Evolutionary conservation across 2,113 vertebrate species (phyloP).

Genomic region (Carettochelys insculpta): DNA sequence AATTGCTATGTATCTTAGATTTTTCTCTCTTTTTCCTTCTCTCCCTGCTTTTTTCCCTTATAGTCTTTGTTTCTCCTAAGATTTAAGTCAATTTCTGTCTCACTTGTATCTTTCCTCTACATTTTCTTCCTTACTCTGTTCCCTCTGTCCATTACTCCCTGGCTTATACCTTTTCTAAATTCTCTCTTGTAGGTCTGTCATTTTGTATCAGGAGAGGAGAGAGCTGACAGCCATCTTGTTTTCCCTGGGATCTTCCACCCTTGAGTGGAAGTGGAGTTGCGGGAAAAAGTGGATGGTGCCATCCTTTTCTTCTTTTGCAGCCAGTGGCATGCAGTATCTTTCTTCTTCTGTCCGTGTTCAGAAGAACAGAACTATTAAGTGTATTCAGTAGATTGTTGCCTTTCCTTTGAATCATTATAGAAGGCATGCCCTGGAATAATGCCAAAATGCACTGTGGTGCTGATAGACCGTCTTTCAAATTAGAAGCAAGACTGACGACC

Average conservation of each 20-base stretch:
- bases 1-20: neutral
- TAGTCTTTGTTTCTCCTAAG: neutral
- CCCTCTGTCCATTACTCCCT: neutral
- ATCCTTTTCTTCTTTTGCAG: neutral
- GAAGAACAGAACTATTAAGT: neutral
- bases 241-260: neutral
- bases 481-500: neutral
- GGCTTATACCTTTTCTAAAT: neutral
- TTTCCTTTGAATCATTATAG: neutral
- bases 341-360: neutral
- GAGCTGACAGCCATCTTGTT: neutral
- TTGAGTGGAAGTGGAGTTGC: neutral
- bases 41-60: neutral
- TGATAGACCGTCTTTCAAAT: neutral
- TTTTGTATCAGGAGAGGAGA: neutral
- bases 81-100: neutral
- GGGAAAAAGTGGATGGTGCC: too few species aligned
- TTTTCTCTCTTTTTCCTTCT: neutral
- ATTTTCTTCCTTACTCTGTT: neutral
- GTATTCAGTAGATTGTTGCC: neutral
- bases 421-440: neutral
- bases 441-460: neutral
- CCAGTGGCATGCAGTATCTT: neutral
- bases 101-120: neutral
- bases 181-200: neutral